These are phyloP conservation scores for Nasonovia ribisnigri DNA, from an alignment of 2,888 invertebrate species.

Conservation along the genomic window DNA sequence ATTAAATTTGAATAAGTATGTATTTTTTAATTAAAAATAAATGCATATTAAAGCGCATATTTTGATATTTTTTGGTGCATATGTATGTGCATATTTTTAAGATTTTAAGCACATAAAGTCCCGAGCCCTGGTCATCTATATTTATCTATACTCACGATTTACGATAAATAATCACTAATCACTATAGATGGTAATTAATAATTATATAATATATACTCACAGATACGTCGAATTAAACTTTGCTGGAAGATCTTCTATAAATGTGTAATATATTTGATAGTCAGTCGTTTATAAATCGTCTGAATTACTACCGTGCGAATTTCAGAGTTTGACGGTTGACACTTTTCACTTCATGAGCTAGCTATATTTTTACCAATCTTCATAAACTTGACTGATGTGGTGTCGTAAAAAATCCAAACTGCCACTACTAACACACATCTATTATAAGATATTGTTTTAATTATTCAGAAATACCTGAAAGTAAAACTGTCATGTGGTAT, in stretches of 20 bases:
- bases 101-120: no score
- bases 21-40: no score
- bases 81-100: no score
- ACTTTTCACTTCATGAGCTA: background rate
- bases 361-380: background rate
- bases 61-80: no score
- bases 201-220: background rate
- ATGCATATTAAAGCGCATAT: no score
- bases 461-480: constrained; percentile 9
- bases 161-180: background rate
- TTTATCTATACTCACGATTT: background rate
- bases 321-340: background rate
- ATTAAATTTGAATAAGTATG: no score
- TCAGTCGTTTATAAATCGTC: background rate
- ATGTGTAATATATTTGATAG: background rate
- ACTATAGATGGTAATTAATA: background rate
- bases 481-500: background rate
- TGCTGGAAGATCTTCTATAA: background rate
- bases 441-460: constrained; percentile 10
- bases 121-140: no score
- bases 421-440: background rate
- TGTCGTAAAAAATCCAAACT: constrained; percentile 6
- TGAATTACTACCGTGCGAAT: background rate
- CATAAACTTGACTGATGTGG: background rate
- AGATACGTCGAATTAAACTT: background rate